phyloP scores from a whole-genome alignment of 2,113 vertebrate genomes.

The Telmatochromis sp. region DNA sequence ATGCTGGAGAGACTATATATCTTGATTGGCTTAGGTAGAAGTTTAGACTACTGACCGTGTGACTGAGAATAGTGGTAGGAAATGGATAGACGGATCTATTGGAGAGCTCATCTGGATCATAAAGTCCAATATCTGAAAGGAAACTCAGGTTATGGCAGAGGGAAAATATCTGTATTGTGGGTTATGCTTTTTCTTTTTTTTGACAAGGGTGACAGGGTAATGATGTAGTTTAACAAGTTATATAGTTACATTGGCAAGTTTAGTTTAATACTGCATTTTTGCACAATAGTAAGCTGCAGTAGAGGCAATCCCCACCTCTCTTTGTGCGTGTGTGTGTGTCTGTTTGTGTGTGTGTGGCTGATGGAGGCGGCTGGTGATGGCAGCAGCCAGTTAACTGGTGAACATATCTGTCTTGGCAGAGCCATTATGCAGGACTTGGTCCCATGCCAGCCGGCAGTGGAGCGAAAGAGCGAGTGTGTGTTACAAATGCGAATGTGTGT shows the following conservation, averaged over 20 bases:
- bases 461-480: not conserved
- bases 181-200: not conserved
- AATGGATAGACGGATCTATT: rapidly evolving
- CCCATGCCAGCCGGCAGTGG: slow-evolving; percentile 9
- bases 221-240: not conserved
- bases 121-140: not conserved
- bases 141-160: not conserved
- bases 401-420: slow-evolving; percentile 50
- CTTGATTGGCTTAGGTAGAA: not conserved
- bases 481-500: not conserved
- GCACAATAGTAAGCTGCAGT: not conserved
- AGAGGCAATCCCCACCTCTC: not conserved
- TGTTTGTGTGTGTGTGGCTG: not conserved
- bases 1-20: not conserved
- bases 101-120: not conserved
- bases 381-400: slow-evolving; percentile 44
- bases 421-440: slow-evolving; percentile 39
- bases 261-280: not conserved
- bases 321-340: not conserved
- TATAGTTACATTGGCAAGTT: not conserved
- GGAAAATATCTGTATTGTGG: not conserved
- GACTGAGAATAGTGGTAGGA: not conserved
- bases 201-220: not conserved
- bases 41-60: not conserved
- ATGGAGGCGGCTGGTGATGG: not conserved